Conservation (phyloP, 1,140 invertebrate genomes). For the Riptortus pedestris region DNA sequence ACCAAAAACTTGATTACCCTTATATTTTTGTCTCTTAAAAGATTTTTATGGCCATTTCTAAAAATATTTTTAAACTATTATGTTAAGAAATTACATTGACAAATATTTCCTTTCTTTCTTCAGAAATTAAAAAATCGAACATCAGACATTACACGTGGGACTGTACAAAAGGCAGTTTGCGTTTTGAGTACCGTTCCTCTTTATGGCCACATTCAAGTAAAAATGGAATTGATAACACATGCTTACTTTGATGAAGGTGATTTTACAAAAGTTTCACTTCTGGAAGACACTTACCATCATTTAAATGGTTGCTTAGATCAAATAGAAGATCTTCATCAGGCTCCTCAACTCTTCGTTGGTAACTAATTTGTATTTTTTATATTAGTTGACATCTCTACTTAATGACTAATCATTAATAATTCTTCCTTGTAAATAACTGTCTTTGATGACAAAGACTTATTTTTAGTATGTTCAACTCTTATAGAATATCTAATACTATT, state of each 20-base stretch:
- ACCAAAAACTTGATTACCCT: no score
- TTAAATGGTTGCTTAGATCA: conserved; percentile 68
- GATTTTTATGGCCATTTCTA: no score
- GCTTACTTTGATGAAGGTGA: conserved; percentile 94
- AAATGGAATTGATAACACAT: conserved; percentile 90
- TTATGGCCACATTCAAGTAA: conserved; percentile 87
- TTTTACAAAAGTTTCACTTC: conserved; percentile 51
- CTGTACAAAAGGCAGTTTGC: conserved; percentile 88
- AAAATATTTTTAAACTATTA: no score
- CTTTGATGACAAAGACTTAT: no score
- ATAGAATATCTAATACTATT: no score
- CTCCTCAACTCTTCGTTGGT: conserved; percentile 72
- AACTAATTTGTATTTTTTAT: conserved; percentile 33
- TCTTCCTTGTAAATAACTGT: no score
- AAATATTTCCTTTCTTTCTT: no score
- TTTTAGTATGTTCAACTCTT: no score
- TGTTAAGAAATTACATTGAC: no score
- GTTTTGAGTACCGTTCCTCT: conserved; percentile 78
- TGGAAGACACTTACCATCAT: conserved; percentile 88
- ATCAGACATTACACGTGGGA: conserved; percentile 93
- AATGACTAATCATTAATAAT: not conserved
- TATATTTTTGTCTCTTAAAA: no score
- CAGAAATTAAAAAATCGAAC: conserved; percentile 85
- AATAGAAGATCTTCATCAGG: conserved; percentile 49
- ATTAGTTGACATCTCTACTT: not conserved